phyloP scores from a whole-genome alignment of 2,797 vertebrate species.

The Momotus momota region DNA sequence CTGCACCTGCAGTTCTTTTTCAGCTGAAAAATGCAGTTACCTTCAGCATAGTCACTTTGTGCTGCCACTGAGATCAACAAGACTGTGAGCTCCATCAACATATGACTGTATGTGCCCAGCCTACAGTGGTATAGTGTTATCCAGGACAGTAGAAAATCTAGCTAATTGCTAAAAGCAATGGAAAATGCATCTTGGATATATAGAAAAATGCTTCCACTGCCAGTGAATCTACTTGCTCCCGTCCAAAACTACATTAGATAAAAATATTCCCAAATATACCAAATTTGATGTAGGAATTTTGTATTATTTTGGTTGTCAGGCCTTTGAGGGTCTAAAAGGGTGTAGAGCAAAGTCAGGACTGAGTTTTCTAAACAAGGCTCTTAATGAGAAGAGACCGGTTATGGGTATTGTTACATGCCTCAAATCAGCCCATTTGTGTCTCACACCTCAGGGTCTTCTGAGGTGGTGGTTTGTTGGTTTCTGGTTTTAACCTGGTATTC shows the following conservation, averaged over 20 bases:
- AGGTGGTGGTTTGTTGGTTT: not conserved
- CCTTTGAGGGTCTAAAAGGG: not conserved
- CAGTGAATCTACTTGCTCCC: not conserved
- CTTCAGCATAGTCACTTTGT: not conserved
- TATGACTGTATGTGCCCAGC: accelerated
- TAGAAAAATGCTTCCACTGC: not conserved
- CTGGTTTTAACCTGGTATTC: not conserved
- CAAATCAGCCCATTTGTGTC: not conserved
- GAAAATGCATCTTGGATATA: not conserved
- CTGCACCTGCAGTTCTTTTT: not conserved
- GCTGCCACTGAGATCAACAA: not conserved
- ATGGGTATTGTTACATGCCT: not conserved
- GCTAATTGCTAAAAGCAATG: not conserved
- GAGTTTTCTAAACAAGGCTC: not conserved
- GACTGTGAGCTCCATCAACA: not conserved
- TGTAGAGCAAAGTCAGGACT: not conserved
- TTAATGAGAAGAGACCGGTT: not conserved
- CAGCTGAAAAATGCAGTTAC: no score
- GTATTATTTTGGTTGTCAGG: accelerated
- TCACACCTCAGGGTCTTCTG: not conserved
- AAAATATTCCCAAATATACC: not conserved
- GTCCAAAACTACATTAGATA: not conserved
- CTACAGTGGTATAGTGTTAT: not conserved
- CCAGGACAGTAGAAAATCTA: not conserved
- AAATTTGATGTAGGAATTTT: not conserved